These are phyloP conservation scores for Barnardius zonarius DNA, from an alignment of 2,113 vertebrate species.

Conservation along the genomic window DNA sequence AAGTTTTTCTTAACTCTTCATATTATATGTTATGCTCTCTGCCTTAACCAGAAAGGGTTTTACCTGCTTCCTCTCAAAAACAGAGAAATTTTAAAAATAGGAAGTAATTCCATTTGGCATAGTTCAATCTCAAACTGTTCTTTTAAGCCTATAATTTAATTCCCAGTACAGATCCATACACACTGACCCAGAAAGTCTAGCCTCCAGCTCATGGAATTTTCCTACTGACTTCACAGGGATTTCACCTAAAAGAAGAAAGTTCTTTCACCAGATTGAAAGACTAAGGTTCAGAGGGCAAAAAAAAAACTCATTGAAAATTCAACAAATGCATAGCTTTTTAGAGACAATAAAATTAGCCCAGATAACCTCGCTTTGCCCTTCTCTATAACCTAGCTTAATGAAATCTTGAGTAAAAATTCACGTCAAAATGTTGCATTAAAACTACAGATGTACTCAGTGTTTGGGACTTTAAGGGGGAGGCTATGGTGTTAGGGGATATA, in stretches of 20 bases:
- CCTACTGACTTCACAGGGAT: neutral
- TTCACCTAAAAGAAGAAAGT: neutral
- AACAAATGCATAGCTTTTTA: neutral
- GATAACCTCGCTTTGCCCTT: neutral
- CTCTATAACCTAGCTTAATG: neutral
- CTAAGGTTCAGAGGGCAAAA: neutral
- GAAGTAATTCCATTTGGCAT: neutral
- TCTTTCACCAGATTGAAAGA: neutral
- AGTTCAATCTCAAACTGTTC: neutral
- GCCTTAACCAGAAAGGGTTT: slow-evolving; percentile 8
- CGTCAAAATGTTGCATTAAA: neutral
- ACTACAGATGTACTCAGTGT: neutral
- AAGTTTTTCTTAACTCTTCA: neutral
- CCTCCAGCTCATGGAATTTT: neutral
- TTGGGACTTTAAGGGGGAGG: neutral
- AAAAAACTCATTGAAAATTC: slow-evolving; percentile 20
- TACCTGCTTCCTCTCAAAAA: neutral
- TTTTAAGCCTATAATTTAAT: neutral
- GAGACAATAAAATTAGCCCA: neutral
- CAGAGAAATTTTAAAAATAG: neutral
- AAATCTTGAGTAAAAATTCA: neutral
- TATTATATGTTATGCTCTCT: neutral
- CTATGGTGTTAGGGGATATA: neutral
- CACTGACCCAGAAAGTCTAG: neutral
- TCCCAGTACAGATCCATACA: neutral